Base-by-base conservation (phyloP, 1,140 invertebrate species). In the Diabrotica undecimpunctata region DNA sequence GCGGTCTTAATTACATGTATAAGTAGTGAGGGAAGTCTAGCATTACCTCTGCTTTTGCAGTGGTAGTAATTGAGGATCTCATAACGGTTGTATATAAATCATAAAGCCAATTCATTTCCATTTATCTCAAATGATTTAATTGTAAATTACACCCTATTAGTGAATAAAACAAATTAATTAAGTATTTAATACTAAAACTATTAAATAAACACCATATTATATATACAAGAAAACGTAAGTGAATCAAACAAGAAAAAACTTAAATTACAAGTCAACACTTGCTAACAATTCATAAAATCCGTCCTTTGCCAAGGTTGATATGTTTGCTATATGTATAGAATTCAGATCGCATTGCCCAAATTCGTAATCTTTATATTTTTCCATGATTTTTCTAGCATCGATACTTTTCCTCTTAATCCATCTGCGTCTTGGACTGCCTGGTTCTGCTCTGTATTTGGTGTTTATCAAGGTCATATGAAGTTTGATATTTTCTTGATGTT, bases 401-500 rank as follows among this genome's bases (percentile, higher is more conserved):
- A 83, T 80, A 61, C 63, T 73, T 70, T 61, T 69, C 35, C 58
- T 67, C 41, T 52, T 75, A 36, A 70, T 63, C 37, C 73, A 61
- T 11, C 71, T 74, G 5, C 63, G 66, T 7, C 70, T 67, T 59
- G 60, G 66, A 70, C 64, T 70, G n/a, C n/a, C n/a, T n/a, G n/a
- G n/a, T n/a, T n/a, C n/a, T n/a, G n/a, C n/a, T n/a, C 81, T 78
- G 62, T 82, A 83, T 64, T 79, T 82, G 35, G 84, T 84, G 77
- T 93, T 94, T 82, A 94, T 88, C 2, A 93, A 62, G 2, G 92
- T 94, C 60, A 86, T 80, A 74, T 94, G 92, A 0, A 93, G 75
- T 72, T 90, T 93, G 0, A 92, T 85, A 59, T 76, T 78, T 39
- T 88, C 85, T 14, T 79, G 80, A 69, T 86, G 77, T 63, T 77